Evolutionary conservation across 2,888 invertebrate species (phyloP).

Genomic region (Drosophila monieri): DNA sequence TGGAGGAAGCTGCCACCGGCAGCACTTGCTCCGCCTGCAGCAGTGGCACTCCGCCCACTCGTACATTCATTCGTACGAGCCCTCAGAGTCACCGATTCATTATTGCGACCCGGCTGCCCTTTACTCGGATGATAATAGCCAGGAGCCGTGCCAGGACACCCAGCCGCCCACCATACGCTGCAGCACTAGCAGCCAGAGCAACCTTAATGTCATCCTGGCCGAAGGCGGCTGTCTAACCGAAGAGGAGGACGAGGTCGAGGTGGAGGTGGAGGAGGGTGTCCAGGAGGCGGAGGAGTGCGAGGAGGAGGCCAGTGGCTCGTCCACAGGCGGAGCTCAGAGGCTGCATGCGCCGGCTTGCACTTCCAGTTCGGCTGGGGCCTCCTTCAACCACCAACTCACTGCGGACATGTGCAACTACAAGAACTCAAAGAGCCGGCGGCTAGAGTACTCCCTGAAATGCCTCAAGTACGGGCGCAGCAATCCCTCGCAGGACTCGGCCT

Average conservation of each 20-base stretch:
- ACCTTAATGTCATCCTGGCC: conserved; percentile 68
- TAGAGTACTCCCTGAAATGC: conserved; percentile 84
- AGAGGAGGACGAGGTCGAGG: conserved; percentile 17
- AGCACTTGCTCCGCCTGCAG: conserved; percentile 53
- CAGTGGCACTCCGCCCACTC: conserved; percentile 62
- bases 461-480: conserved; percentile 84
- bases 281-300: conserved; percentile 32
- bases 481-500: conserved; percentile 84
- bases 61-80: conserved; percentile 68
- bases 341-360: conserved; percentile 47
- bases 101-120: conserved; percentile 82
- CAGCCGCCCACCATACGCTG: conserved; percentile 63
- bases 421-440: conserved; percentile 84
- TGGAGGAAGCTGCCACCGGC: conserved; percentile 64
- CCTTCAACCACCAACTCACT: conserved; percentile 83
- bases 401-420: conserved; percentile 84
- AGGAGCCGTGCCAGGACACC: conserved; percentile 54
- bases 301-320: conserved; percentile 65
- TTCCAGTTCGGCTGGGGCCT: conserved; percentile 34
- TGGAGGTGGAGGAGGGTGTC: conserved; percentile 20
- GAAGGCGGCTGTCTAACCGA: conserved; percentile 33
- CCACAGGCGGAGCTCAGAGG: conserved; percentile 39
- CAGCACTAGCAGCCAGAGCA: conserved; percentile 70
- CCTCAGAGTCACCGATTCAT: conserved; percentile 82
- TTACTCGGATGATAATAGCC: conserved; percentile 82